Conservation (phyloP, 1,140 invertebrate genomes). For the Habropoda laboriosa region DNA sequence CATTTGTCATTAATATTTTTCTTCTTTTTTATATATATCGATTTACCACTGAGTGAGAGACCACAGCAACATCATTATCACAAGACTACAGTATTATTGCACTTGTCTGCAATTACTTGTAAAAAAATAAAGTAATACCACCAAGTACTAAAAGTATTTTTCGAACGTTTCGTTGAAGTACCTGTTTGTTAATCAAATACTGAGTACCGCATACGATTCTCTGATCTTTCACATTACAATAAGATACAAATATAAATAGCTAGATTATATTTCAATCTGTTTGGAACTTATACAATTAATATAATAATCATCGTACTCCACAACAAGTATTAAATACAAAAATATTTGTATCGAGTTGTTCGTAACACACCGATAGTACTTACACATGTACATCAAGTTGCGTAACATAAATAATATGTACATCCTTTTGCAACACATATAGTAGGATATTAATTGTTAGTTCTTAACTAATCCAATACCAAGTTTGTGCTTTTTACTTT, state of each 20-base stretch:
- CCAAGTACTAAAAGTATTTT: constrained; percentile 42
- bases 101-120: constrained; percentile 39
- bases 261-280: constrained; percentile 17
- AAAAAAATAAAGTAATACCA: constrained; percentile 49
- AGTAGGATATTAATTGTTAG: background rate
- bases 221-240: background rate
- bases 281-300: constrained; percentile 10
- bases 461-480: constrained; percentile 1
- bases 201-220: constrained; percentile 12
- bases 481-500: constrained; percentile 17
- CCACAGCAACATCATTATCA: constrained; percentile 47
- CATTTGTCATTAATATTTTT: constrained; percentile 11
- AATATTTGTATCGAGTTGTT: constrained; percentile 22
- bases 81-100: constrained; percentile 44
- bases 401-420: constrained; percentile 29
- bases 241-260: constrained; percentile 56
- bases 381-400: constrained; percentile 14
- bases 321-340: constrained; percentile 40
- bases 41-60: constrained; percentile 32
- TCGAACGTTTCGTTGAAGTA: constrained; percentile 41
- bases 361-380: background rate
- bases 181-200: constrained; percentile 32
- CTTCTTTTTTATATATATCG: too few species aligned
- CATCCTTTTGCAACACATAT: background rate
- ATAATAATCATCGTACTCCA: background rate